Evolutionary conservation across 1,140 invertebrate species (phyloP).

Genomic region (Euwallacea similis): DNA sequence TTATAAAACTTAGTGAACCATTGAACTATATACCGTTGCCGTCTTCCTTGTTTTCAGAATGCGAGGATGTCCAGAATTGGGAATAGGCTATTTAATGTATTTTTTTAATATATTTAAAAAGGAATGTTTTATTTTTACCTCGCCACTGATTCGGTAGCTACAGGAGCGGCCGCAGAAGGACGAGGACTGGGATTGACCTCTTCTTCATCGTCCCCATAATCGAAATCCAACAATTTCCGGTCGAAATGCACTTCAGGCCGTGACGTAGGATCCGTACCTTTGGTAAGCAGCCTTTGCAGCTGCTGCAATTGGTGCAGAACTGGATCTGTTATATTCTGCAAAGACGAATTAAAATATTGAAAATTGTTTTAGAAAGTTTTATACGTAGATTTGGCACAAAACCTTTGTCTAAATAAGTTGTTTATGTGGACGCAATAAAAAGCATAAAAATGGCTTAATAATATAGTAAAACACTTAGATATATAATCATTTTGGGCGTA

Average conservation of each 20-base stretch:
- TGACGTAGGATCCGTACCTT: constrained; percentile 55
- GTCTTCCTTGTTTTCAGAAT: too few relatives aligned
- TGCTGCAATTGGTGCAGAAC: constrained; percentile 62
- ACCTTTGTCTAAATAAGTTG: constrained; percentile 24
- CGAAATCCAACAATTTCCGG: constrained; percentile 81
- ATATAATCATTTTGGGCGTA: too few relatives aligned
- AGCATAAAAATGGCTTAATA: too few relatives aligned
- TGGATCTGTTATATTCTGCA: constrained; percentile 49
- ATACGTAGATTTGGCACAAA: not conserved
- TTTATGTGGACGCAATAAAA: not conserved
- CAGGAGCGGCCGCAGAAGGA: constrained; percentile 22
- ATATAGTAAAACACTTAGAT: too few relatives aligned
- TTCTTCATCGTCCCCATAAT: constrained; percentile 80
- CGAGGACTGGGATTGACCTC: constrained; percentile 53
- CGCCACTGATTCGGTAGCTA: constrained; percentile 42
- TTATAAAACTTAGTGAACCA: too few relatives aligned
- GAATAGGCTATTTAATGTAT: too few relatives aligned
- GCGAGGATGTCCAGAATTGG: too few relatives aligned
- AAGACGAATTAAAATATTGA: constrained; percentile 24
- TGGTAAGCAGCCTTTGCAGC: constrained; percentile 62
- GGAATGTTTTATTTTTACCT: constrained; percentile 36
- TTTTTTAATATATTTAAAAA: not conserved
- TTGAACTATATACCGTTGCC: too few relatives aligned
- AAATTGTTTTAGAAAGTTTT: not conserved
- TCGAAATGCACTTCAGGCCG: constrained; percentile 63